phyloP scores from a whole-genome alignment of 2,797 vertebrate genomes.

The Eleutherodactylus coqui region DNA sequence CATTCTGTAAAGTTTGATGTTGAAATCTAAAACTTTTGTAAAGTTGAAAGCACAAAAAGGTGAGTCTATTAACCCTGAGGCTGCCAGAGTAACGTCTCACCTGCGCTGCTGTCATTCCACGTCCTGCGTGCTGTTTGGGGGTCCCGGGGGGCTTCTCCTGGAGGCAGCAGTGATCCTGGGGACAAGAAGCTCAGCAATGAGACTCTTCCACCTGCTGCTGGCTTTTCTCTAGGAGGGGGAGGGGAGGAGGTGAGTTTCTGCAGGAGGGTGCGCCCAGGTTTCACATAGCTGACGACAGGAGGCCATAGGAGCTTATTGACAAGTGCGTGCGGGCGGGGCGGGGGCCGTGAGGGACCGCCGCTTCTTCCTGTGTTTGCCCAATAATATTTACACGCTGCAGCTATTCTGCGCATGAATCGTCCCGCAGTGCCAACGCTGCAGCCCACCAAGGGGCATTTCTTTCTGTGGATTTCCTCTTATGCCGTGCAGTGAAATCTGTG shows the following conservation, averaged over 20 bases:
- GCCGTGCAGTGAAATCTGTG: no score
- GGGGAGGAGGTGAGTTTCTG: constrained; percentile 39
- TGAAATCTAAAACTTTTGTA: not conserved
- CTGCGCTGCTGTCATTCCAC: constrained; percentile 35
- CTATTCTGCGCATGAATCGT: no score
- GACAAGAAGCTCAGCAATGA: not conserved
- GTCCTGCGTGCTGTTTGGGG: not conserved
- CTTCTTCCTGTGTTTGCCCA: not conserved
- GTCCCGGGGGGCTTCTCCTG: not conserved
- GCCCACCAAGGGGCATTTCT: no score
- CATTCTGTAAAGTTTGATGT: not conserved
- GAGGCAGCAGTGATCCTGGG: not conserved
- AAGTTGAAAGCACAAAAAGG: not conserved
- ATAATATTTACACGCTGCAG: no score
- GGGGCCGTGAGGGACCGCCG: not conserved
- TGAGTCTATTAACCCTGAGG: not conserved
- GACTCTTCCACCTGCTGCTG: constrained; percentile 50
- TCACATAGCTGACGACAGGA: not conserved
- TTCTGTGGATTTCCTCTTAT: no score
- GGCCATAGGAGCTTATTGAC: constrained; percentile 31
- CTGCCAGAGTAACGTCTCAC: not conserved
- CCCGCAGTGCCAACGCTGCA: no score
- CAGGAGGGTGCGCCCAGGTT: constrained; percentile 53
- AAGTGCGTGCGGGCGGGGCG: not conserved
- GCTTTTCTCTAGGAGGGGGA: constrained; percentile 34